A percentile compares a stretch with the other conserved stretches of the same genome.
Conservation (phyloP, 2,113 vertebrate species). For the Ovis aries region ARS-UI_Ramb_v3.0 NC_056056.1:160448001-160448500, state of each 20-base stretch:
- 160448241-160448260: background rate
- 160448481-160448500: background rate
- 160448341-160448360: background rate
- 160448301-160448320: background rate
- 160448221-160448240: background rate
- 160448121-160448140: background rate
- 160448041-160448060: background rate
- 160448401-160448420: background rate
- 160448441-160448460: background rate
- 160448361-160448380: background rate
- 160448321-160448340: background rate
- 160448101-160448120: background rate
- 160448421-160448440: background rate
- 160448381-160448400: background rate
- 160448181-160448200: background rate
- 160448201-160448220: background rate
- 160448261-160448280: background rate
- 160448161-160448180: background rate
- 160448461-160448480: background rate
- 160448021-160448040: background rate
- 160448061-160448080: background rate
- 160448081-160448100: background rate
- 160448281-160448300: background rate
- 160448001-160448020: background rate
- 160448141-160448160: background rate